A percentile compares a stretch with the other conserved stretches of the same genome.
Evolutionary conservation across 2,797 vertebrate genomes (phyloP).

Genomic region (Glyptemys insculpta): DNA sequence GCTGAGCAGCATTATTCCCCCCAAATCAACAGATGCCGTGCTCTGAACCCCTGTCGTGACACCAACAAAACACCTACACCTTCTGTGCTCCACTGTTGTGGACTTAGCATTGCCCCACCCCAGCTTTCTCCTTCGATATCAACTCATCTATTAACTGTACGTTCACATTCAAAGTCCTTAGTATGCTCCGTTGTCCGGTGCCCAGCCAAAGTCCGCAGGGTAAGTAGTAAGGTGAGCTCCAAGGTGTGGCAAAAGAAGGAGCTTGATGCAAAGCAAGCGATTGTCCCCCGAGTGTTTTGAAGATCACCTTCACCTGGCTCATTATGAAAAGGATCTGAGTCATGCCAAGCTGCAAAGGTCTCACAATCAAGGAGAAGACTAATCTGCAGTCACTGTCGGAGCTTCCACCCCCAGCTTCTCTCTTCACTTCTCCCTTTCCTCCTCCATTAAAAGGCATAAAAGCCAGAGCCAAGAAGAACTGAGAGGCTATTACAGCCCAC

Average conservation of each 20-base stretch:
- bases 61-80: not conserved
- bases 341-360: not conserved
- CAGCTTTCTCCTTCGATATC: not conserved
- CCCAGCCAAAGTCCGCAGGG: not conserved
- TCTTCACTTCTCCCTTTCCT: not conserved
- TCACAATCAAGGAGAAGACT: not conserved
- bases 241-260: not conserved
- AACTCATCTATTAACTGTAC: not conserved
- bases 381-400: not conserved
- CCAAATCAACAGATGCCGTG: not conserved
- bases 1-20: not conserved
- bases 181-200: not conserved
- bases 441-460: not conserved
- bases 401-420: not conserved
- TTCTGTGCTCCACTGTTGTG: not conserved
- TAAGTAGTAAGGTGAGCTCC: not conserved
- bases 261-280: not conserved
- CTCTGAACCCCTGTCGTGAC: not conserved
- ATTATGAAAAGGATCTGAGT: not conserved
- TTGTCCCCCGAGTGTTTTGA: not conserved
- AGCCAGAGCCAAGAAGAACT: not conserved
- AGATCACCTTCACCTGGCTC: not conserved
- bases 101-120: not conserved
- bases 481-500: not conserved
- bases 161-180: not conserved